Conservation (phyloP, 2,888 invertebrate species). For the Ectropis crepuscularia region DNA sequence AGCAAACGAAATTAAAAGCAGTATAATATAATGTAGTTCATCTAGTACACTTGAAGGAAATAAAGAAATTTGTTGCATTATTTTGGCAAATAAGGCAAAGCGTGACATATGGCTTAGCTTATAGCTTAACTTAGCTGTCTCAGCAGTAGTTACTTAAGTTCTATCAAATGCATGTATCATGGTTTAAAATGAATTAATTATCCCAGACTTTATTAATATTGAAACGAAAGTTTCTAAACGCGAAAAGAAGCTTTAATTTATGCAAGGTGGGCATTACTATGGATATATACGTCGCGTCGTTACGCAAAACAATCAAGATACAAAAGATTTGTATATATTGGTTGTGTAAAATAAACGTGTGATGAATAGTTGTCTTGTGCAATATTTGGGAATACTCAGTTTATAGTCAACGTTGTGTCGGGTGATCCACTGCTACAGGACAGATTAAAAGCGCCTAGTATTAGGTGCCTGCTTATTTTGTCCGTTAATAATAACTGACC, state of each 20-base stretch:
- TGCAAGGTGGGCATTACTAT: conserved; percentile 21
- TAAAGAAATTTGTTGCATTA: too few species aligned
- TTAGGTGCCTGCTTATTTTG: conserved; percentile 62
- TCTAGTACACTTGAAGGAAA: too few species aligned
- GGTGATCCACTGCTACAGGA: conserved; percentile 21
- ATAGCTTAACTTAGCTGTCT: too few species aligned
- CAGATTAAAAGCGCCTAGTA: conserved; percentile 58
- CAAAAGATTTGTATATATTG: conserved; percentile 46
- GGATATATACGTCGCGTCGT: conserved; percentile 2
- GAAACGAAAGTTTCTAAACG: not conserved
- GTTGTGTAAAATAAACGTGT: conserved; percentile 45
- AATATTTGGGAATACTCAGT: conserved; percentile 83
- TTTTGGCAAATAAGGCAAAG: too few species aligned
- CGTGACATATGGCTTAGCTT: too few species aligned
- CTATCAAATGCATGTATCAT: too few species aligned
- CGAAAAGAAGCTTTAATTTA: conserved; percentile 12
- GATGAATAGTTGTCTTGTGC: conserved; percentile 63
- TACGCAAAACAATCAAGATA: conserved; percentile 32
- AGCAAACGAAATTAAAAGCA: too few species aligned
- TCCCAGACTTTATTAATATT: too few species aligned
- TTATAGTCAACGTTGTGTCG: conserved; percentile 65
- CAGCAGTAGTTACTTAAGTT: too few species aligned
- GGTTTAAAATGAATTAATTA: too few species aligned
- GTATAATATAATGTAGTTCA: too few species aligned
- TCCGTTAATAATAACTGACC: too few species aligned